Percentiles rank a stretch among this genome's conserved stretches.
Conservation (phyloP, 2,888 invertebrate genomes). For the Dasysyrphus tricinctus region DNA sequence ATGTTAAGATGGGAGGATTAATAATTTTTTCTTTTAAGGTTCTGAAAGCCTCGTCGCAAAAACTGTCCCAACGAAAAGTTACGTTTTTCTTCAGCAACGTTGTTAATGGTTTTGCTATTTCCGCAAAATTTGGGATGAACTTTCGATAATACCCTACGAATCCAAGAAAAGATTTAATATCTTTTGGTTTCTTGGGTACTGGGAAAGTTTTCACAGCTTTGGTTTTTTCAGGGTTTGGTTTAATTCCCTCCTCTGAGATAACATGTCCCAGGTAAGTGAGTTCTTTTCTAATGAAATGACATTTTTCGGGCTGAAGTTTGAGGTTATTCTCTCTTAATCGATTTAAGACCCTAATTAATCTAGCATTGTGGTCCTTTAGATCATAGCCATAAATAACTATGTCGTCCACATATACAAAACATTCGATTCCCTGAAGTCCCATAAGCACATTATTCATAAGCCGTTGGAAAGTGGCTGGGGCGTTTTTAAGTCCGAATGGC, state of each 20-base stretch:
- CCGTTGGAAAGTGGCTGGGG: background rate
- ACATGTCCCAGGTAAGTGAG: too few relatives aligned
- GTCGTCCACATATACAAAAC: background rate
- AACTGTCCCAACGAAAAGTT: background rate
- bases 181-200: background rate
- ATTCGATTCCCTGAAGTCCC: background rate
- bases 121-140: background rate
- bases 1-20: too few relatives aligned
- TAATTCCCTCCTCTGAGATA: too few relatives aligned
- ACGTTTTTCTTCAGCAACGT: background rate
- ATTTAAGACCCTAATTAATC: too few relatives aligned
- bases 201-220: background rate
- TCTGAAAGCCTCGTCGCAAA: background rate
- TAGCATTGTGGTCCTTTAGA: background rate
- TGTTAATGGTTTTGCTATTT: background rate
- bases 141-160: background rate
- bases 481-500: background rate
- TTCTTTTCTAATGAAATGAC: too few relatives aligned
- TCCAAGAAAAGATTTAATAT: background rate
- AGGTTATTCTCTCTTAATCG: too few relatives aligned
- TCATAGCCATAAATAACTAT: background rate
- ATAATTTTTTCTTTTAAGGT: too few relatives aligned
- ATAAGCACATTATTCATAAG: background rate
- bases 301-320: too few relatives aligned
- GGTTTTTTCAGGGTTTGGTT: background rate